Evolutionary conservation across 1,140 invertebrate genomes (phyloP).

Genomic region (Cotesia typhae): DNA sequence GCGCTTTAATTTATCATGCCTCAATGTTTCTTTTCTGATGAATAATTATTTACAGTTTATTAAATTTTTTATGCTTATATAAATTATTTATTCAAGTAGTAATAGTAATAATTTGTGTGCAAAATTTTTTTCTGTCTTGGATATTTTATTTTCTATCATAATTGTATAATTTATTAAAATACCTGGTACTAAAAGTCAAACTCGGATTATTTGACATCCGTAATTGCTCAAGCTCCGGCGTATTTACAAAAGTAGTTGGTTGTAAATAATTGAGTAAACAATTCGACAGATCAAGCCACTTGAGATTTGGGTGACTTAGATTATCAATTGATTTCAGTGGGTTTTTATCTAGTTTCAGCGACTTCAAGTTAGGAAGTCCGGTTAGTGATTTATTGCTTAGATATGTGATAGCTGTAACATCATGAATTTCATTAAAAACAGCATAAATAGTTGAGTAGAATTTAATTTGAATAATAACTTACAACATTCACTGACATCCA

Average conservation of each 20-base stretch:
- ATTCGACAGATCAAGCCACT: conserved; percentile 56
- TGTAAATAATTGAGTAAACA: conserved; percentile 54
- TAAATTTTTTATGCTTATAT: not conserved
- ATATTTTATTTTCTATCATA: too few species aligned
- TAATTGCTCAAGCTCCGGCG: conserved; percentile 53
- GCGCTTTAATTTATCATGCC: conserved; percentile 59
- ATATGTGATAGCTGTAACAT: conserved; percentile 45
- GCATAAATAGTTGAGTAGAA: not conserved
- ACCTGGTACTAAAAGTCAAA: conserved; percentile 55
- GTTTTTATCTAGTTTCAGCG: conserved; percentile 52
- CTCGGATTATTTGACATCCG: conserved; percentile 53
- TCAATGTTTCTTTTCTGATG: conserved; percentile 63
- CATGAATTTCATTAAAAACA: not conserved
- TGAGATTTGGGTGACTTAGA: conserved; percentile 49
- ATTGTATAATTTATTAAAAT: conserved; percentile 32
- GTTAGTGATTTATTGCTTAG: conserved; percentile 46
- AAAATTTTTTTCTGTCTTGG: too few species aligned
- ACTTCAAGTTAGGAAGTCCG: conserved; percentile 48
- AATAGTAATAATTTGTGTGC: too few species aligned
- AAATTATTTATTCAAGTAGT: too few species aligned
- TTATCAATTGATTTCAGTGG: conserved; percentile 52
- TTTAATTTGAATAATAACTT: conserved; percentile 28
- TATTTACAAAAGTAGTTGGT: conserved; percentile 49
- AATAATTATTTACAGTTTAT: conserved; percentile 9
- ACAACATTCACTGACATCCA: conserved; percentile 57